Percentiles rank a stretch among this genome's conserved stretches.
phyloP scores from a whole-genome alignment of 2,888 invertebrate species.

The Apocheima hispidaria region DNA sequence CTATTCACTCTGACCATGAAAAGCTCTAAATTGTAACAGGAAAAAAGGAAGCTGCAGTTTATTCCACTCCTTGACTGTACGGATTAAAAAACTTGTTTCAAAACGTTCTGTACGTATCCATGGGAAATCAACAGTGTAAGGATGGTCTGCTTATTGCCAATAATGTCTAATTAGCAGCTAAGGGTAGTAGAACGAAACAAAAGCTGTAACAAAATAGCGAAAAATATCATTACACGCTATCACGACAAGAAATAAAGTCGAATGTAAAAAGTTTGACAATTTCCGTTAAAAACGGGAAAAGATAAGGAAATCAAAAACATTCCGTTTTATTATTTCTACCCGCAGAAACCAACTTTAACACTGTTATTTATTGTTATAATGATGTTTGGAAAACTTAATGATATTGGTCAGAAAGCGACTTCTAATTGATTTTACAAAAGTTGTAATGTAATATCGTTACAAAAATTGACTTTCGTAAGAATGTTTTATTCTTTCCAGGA shows the following conservation, averaged over 20 bases:
- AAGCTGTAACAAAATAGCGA: neutral
- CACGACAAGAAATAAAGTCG: conserved; percentile 6
- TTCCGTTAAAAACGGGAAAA: conserved; percentile 16
- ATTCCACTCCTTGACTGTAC: too few relatives aligned
- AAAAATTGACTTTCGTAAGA: conserved; percentile 12
- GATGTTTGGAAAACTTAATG: conserved; percentile 12
- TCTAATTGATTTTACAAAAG: conserved; percentile 23
- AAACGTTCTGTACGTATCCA: too few relatives aligned
- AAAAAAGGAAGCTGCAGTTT: too few relatives aligned
- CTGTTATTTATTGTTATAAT: conserved; percentile 29
- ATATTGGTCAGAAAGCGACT: conserved; percentile 15
- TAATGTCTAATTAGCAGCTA: neutral
- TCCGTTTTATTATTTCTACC: conserved; percentile 24
- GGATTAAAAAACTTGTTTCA: too few relatives aligned
- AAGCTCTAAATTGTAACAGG: too few relatives aligned
- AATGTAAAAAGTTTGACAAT: conserved; percentile 27
- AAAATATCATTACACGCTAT: neutral
- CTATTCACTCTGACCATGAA: too few relatives aligned
- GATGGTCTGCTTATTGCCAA: too few relatives aligned
- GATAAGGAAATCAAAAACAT: conserved; percentile 19
- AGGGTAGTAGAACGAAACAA: too few relatives aligned
- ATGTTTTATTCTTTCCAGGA: neutral
- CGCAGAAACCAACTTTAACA: conserved; percentile 20
- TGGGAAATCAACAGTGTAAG: too few relatives aligned
- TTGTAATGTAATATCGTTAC: conserved; percentile 26